Base-by-base conservation (phyloP, 2,888 invertebrate species). In the Stenodera caucasica region DNA sequence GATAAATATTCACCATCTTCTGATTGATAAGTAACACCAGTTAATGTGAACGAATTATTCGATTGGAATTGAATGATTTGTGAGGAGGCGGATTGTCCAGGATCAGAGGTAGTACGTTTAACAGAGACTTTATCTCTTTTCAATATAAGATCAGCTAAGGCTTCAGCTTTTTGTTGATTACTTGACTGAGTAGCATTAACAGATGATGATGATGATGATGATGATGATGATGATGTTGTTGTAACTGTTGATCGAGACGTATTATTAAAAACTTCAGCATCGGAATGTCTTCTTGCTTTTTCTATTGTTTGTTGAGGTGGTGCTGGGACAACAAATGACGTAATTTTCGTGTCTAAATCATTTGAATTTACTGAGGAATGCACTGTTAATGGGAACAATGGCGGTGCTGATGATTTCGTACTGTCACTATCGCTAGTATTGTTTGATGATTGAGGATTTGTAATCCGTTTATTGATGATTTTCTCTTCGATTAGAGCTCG, bases 401-500 rank as follows among this genome's bases (percentile, higher is more conserved):
- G 80, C 15, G 81, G 80, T 8, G 78, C 79, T 61, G 80, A 79
- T 70, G 81, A 76, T 55, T 80, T 76, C 57, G 76, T 68, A 61
- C 67, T 60, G 60, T 67, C 60, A 72, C 61, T 35, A 62, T 72
- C 50, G 61, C 60, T 35, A 65, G 61, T 35, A 70, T 65, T 40
- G 67, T 63, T 63, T 58, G 71, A 62, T 50, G 68, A 61, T 60
- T 74, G 69, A 15, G 77, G 74, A 49, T 74, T 76, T 49, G 88
- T 88, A 56, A 82, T 86, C 72, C 94, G 84, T 71, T 94, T 92
- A 78, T 91, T 94, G 70, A 94, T 95, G 68, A 95, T 95, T 81
- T 95, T 95, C 79, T 95, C 95, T 81, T 94, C 94, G 69, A 95
- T 95, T 50, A 95, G 84, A 9, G 95, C 94, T 61, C 95, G 84